Base-by-base conservation (phyloP, 2,888 invertebrate species). In the Agrilus biguttatus region DNA sequence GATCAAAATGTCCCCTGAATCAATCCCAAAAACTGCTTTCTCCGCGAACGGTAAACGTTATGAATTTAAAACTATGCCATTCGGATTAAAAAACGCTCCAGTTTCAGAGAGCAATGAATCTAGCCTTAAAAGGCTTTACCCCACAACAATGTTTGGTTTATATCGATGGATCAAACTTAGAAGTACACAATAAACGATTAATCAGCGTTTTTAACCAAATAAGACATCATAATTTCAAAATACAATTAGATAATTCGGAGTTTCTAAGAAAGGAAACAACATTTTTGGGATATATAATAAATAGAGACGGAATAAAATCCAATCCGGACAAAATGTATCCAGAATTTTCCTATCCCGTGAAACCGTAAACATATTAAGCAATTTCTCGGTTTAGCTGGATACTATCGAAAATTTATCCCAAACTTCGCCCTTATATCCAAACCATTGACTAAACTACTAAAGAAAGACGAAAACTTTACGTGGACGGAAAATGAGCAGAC, bases 281-380 rank as follows among this genome's bases (percentile, higher is more conserved):
- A 1, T 63, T 56, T 39, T 39, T 63, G 17, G 62, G 63, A 3
- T 59, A 59, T 35, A 50, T 60, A 2, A 48, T 59, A n/a, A 48
- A 55, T n/a, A 47, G 51, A 3, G 52, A 58, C 2, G 55, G 54
- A 10, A 47, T 56, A n/a, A 54, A 47, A 36, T 58, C 59, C 5
- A 54, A 58, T 37, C 55, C 57, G 1, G 48, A 52, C 1, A 59
- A 59, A 48, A 44, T 48, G 53, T 8, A 51, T 52, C 1, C 19
- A 36, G 34, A 41, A 55, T 0, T 56, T 54, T 36, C 55, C 56
- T 23, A 38, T 47, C 19, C 56, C 58, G 5, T 51, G 50, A 46
- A 50, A 43, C 8, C 44, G 47, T 37, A 56, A 53, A 47, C 55
- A 58, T 21, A 55, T 55, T 1, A 58, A 58, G 50, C 48, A 52